These are phyloP conservation scores for Chaetorhynchus papuensis DNA, from an alignment of 2,113 vertebrate genomes.

Conservation along the genomic window DNA sequence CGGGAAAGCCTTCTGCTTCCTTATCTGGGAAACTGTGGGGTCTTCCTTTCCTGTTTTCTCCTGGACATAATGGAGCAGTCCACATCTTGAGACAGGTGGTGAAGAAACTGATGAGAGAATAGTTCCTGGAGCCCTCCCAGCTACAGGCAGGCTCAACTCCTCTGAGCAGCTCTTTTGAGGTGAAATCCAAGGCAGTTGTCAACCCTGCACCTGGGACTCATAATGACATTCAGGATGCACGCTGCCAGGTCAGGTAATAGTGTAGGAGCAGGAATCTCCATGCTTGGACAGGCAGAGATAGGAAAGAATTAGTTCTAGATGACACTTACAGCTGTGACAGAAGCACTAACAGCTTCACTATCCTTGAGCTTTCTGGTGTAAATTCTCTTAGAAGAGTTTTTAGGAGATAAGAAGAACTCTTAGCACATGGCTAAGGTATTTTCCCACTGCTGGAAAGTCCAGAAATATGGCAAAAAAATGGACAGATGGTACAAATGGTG, in stretches of 20 bases:
- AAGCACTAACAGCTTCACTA: not conserved
- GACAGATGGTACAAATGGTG: not conserved
- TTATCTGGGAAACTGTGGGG: not conserved
- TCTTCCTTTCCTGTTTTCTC: not conserved
- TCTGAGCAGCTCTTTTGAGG: not conserved
- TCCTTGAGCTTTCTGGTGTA: not conserved
- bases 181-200: not conserved
- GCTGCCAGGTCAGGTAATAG: not conserved
- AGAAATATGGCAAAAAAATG: not conserved
- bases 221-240: not conserved
- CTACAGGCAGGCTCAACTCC: not conserved
- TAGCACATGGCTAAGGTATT: not conserved
- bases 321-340: not conserved
- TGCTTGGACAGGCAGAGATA: not conserved
- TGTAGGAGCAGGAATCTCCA: not conserved
- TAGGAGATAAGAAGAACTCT: not conserved
- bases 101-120: not conserved
- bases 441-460: not conserved
- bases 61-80: not conserved
- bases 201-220: not conserved
- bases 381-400: not conserved
- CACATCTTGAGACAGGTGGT: not conserved
- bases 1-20: not conserved
- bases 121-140: not conserved
- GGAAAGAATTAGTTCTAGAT: not conserved